Conservation (phyloP, 1,140 invertebrate genomes). For the Brachionus plicatilis region DNA sequence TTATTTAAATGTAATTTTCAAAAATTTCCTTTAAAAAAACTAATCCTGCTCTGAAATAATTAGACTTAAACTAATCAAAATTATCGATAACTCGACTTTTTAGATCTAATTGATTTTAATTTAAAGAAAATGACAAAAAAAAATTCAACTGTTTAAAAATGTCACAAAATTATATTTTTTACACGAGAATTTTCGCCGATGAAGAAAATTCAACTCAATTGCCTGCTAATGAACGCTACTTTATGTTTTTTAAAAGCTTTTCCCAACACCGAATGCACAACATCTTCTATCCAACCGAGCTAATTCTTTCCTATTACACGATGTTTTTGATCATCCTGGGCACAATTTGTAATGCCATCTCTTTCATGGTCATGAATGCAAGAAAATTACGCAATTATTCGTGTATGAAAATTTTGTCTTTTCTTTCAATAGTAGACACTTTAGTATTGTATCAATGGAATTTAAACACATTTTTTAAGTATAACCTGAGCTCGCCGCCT, state of each 20-base stretch:
- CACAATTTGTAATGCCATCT: conserved; percentile 22
- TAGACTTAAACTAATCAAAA: background rate
- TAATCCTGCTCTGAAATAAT: too few relatives aligned
- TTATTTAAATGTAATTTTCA: too few relatives aligned
- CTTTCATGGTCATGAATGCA: background rate
- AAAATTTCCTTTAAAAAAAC: too few relatives aligned
- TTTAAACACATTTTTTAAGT: conserved; percentile 40
- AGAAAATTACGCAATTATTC: conserved; percentile 24
- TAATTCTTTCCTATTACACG: background rate
- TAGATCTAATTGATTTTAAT: background rate
- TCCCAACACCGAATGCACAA: background rate
- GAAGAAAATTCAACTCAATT: background rate
- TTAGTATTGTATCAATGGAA: conserved; percentile 27
- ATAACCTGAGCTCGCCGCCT: conserved; percentile 3
- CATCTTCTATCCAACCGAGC: conserved; percentile 2
- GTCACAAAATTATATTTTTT: background rate
- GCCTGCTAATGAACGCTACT: background rate
- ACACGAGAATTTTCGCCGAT: background rate
- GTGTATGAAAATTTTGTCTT: conserved; percentile 18
- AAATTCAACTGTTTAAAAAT: background rate
- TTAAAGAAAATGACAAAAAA: background rate
- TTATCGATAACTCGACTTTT: background rate
- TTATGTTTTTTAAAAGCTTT: background rate
- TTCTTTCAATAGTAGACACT: conserved; percentile 6
- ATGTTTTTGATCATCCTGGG: background rate